phyloP scores from a whole-genome alignment of 2,888 invertebrate genomes.

The Allygus modestus region DNA sequence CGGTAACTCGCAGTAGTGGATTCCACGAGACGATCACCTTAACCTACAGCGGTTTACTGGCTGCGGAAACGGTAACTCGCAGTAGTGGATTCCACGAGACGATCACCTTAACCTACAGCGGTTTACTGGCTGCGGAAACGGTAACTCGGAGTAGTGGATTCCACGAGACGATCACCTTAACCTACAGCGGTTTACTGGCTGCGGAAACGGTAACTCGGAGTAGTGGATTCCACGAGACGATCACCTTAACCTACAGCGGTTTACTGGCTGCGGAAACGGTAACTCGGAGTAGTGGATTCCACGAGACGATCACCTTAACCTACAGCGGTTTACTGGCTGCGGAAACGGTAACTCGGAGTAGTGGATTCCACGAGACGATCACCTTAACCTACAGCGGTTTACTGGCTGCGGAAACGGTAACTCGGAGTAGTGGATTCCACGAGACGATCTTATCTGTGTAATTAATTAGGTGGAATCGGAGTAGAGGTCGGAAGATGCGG shows the following conservation, averaged over 20 bases:
- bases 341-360: too few species aligned
- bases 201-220: conserved; percentile 1
- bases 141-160: too few species aligned
- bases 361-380: too few species aligned
- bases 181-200: neutral
- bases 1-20: too few species aligned
- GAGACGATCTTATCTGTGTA: neutral
- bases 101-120: too few species aligned
- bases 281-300: too few species aligned
- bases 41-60: neutral
- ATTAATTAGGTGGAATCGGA: conserved; percentile 18
- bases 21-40: neutral
- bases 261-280: too few species aligned
- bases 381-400: neutral
- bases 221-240: neutral
- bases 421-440: neutral
- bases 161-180: neutral
- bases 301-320: too few species aligned
- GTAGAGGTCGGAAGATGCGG: conserved; percentile 3
- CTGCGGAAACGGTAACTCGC: conserved; percentile 5
- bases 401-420: conserved; percentile 3
- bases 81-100: neutral
- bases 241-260: too few species aligned
- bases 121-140: too few species aligned
- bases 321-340: too few species aligned